Evolutionary conservation across 2,888 invertebrate genomes (phyloP).

Genomic region (Cetonia aurata): DNA sequence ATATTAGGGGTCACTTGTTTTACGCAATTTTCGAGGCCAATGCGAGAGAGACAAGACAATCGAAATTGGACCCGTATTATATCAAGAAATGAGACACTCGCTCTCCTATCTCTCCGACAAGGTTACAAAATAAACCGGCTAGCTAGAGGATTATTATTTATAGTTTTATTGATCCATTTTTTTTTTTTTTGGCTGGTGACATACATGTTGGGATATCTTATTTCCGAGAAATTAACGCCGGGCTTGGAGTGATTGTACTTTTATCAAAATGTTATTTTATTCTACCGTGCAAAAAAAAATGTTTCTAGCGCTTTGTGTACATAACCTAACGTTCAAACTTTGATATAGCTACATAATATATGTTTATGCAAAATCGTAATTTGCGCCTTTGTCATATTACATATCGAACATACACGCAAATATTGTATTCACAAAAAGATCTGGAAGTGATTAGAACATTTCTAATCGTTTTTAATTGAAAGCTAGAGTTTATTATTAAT

Average conservation of each 20-base stretch:
- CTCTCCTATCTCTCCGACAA: not conserved
- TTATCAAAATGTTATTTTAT: constrained; percentile 8
- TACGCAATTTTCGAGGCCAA: constrained; percentile 8
- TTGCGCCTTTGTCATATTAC: too few relatives aligned
- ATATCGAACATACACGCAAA: too few relatives aligned
- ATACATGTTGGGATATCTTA: constrained; percentile 22
- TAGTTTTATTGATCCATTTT: constrained; percentile 20
- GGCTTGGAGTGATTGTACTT: constrained; percentile 27
- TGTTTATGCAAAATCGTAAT: too few relatives aligned
- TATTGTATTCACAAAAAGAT: too few relatives aligned
- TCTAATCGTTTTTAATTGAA: too few relatives aligned
- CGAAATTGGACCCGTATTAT: constrained; percentile 12
- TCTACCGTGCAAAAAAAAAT: not conserved
- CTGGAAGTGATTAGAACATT: too few relatives aligned
- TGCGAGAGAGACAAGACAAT: not conserved
- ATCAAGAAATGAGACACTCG: constrained; percentile 2
- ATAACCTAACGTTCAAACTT: constrained; percentile 6
- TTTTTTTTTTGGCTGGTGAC: not conserved
- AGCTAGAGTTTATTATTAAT: too few relatives aligned
- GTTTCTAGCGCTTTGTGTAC: not conserved
- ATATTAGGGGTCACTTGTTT: constrained; percentile 15
- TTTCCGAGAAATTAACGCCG: constrained; percentile 23
- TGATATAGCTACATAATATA: not conserved
- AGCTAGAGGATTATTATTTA: constrained; percentile 7
- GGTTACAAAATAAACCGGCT: constrained; percentile 13